Conservation (phyloP, 2,113 vertebrate species). For the Telmatochromis sp. region DNA sequence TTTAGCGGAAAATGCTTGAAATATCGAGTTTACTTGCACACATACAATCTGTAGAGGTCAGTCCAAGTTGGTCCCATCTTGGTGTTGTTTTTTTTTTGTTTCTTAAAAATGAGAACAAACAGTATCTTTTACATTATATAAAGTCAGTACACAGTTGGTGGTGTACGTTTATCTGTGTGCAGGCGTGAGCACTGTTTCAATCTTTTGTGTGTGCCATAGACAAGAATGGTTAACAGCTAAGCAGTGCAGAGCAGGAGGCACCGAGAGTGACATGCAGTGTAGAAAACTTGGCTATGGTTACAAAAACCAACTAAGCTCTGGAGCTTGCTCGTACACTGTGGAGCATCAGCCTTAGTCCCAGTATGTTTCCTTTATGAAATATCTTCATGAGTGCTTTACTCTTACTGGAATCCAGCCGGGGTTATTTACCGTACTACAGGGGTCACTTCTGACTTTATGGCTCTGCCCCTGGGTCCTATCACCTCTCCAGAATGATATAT, state of each 20-base stretch:
- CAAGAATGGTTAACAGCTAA: background rate
- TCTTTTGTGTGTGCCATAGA: background rate
- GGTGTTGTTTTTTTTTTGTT: rapidly evolving
- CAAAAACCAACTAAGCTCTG: background rate
- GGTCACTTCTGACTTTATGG: slow-evolving; percentile 36
- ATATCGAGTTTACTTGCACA: rapidly evolving
- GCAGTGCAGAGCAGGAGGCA: background rate
- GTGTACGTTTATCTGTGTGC: background rate
- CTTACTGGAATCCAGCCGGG: slow-evolving; percentile 14
- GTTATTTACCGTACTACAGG: slow-evolving; percentile 42
- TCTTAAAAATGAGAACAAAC: background rate
- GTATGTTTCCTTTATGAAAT: background rate
- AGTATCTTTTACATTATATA: background rate
- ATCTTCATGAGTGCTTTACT: background rate
- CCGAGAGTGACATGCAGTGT: background rate
- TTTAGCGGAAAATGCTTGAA: background rate
- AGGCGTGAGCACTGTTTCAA: background rate
- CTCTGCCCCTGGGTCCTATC: slow-evolving; percentile 13
- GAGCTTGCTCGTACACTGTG: background rate
- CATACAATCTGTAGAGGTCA: background rate
- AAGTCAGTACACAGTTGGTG: background rate
- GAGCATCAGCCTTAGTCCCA: background rate
- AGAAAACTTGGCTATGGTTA: background rate
- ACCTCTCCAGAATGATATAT: slow-evolving; percentile 24
- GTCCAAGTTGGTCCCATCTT: background rate